Evolutionary conservation across 2,888 invertebrate species (phyloP), one percentile per base, ranked within the genome.

Genomic region (Cremastinae sp.): DNA sequence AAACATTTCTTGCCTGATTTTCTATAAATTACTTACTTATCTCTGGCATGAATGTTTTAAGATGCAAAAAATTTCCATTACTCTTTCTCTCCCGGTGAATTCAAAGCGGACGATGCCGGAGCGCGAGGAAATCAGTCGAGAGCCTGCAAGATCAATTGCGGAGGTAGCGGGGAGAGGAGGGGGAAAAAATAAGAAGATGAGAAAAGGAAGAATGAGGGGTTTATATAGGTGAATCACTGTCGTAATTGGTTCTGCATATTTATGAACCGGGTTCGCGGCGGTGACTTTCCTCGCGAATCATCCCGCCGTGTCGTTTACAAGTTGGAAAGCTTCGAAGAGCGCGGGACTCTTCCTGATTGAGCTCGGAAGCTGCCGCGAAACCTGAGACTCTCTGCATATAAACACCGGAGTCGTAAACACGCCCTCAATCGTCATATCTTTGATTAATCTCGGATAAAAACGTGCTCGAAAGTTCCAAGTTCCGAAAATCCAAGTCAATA

Each of bases 171-270:
- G 14, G 56, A 47, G 61, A 56, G 18, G 41, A 16, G 18, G 9
- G 43, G 59, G n/a, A 10, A 47, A 43, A 56, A 51, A 51, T 16
- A 39, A 61, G 61, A 61, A 55, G 28, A 28, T 5, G 28, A 28
- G 28, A 58, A 51, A 56, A n/a, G 53, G 70, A 58, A n/a, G 62
- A 56, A n/a, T n/a, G n/a, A 71, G 68, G 35, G 68, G 62, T 28
- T 28, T 28, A 28, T 69, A 41, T 49, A 70, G 68, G 70, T 53
- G 18, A 70, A 59, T 45, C 47, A 53, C 51, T 64, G 58, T 56
- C 82, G 84, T 87, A 87, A 87, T 87, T 86, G 85, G 87, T 87
- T 86, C 85, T 86, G 85, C 86, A 87, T 86, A 86, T 87, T 86
- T 86, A 87, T 87, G 85, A 87, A 83, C 83, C 81, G 80, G 83